Conservation (phyloP, 1,140 invertebrate species). For the Tachypleus tridentatus region DNA sequence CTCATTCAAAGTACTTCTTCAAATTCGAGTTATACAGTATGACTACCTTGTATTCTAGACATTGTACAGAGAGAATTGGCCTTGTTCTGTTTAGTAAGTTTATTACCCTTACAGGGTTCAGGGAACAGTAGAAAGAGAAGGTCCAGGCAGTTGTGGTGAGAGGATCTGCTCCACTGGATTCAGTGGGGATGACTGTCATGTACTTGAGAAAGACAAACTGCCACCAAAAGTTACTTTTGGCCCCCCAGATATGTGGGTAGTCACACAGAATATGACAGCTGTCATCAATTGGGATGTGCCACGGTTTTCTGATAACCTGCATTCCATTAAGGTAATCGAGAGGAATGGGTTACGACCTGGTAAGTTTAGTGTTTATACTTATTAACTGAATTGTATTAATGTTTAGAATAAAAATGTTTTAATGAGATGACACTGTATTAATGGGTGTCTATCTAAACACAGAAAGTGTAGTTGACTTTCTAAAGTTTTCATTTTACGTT, state of each 20-base stretch:
- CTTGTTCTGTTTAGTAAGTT: slow-evolving; percentile 20
- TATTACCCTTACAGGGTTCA: slow-evolving; percentile 35
- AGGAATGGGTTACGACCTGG: slow-evolving; percentile 77
- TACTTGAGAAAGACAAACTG: slow-evolving; percentile 68
- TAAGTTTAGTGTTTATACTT: neutral
- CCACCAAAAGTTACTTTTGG: slow-evolving; percentile 77
- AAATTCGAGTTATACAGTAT: too few relatives aligned
- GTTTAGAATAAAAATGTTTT: too few relatives aligned
- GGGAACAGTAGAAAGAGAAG: slow-evolving; percentile 80
- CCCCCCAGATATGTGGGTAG: slow-evolving; percentile 85
- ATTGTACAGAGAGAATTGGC: too few relatives aligned
- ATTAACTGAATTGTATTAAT: too few relatives aligned
- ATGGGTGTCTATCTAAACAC: too few relatives aligned
- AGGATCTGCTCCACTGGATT: slow-evolving; percentile 73
- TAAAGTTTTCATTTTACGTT: too few relatives aligned
- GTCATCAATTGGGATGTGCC: slow-evolving; percentile 91
- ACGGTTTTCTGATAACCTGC: slow-evolving; percentile 76
- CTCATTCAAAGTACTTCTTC: too few relatives aligned
- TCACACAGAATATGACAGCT: slow-evolving; percentile 79
- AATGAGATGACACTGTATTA: too few relatives aligned
- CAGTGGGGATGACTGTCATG: slow-evolving; percentile 65
- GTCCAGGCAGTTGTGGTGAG: slow-evolving; percentile 82
- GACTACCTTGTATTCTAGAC: too few relatives aligned
- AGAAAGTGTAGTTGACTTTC: too few relatives aligned
- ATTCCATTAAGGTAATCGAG: slow-evolving; percentile 58